Evolutionary conservation across 2,797 vertebrate species (phyloP), one percentile per base, ranked within the genome.

Genomic region (Fringilla coelebs): DNA sequence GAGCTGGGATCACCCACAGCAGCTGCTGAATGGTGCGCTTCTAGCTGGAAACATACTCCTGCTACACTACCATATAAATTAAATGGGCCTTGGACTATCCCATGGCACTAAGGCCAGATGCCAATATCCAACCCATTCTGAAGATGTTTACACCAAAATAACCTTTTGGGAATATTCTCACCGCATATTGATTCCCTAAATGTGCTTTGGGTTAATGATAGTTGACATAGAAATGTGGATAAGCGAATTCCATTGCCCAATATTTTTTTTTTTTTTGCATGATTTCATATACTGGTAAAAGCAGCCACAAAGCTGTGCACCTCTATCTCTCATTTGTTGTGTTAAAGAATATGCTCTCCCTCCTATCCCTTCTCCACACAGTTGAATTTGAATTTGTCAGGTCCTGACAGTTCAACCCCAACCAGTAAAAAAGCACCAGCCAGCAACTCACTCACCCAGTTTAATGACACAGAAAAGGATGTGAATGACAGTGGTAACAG

Each of bases 361-460:
- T 86, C 36, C 18, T 29, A 34, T 5, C 5, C 29, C 14, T 87
- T 72, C 74, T 57, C 48, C 20, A 80, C 17, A 52, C 3, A 67
- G 45, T 0, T 62, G 25, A 38, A 68, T 25, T 79, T 12, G 40
- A 95, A 68, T 77, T 90, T 38, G 26, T 16, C 19, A 45, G 16
- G 16, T 77, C 24, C 28, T 71, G 24, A n/a, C 5, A 12, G 24
- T 34, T 38, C 26, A 60, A 43, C 4, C 9, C 24, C 32, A 38
- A 32, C 3, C 25, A n/a, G 12, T 4, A 54, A 66, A 70, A 32
- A 60, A 14, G 5, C 5, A 60, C 13, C 40, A 14, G 19, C 25
- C 34, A 6, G 19, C 18, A 28, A 26, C 24, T 58, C 0, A 0
- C 16, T 76, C 17, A 48, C 15, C 2, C 58, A 60, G 13, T 28